Conservation (phyloP, 2,797 vertebrate genomes). For the Mormyrus hasselquistii region DNA sequence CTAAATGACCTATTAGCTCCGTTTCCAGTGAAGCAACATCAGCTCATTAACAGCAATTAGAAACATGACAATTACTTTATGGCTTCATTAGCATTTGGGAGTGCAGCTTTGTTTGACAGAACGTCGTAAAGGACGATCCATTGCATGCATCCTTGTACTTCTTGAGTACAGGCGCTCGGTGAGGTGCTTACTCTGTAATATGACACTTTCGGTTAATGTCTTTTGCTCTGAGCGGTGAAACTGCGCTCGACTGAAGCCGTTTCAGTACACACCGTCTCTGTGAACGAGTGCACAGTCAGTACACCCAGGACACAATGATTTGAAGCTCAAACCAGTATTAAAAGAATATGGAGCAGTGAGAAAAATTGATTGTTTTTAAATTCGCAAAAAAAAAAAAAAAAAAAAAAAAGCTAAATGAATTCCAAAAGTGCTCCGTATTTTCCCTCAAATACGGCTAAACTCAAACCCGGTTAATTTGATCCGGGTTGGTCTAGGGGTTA, state of each 20-base stretch:
- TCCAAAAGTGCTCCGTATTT: background rate
- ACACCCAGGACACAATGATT: background rate
- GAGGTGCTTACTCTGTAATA: background rate
- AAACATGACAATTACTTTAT: background rate
- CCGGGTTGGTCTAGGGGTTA: background rate
- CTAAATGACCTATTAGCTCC: slow-evolving; percentile 12
- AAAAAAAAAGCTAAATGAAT: background rate
- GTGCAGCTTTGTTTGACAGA: background rate
- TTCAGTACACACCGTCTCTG: background rate
- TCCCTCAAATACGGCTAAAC: background rate
- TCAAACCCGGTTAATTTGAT: background rate
- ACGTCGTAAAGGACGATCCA: background rate
- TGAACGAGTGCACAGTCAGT: background rate
- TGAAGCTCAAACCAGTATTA: background rate
- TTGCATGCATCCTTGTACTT: background rate
- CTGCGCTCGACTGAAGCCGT: background rate
- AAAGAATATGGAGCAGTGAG: background rate
- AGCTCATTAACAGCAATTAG: slow-evolving; percentile 14
- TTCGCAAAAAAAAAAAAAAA: background rate
- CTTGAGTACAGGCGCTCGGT: background rate
- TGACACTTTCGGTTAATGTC: background rate
- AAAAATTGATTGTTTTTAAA: background rate
- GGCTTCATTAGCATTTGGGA: background rate
- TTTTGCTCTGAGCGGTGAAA: background rate
- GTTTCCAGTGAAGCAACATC: background rate